phyloP scores from a whole-genome alignment of 2,113 vertebrate species.

The Lota lota region DNA sequence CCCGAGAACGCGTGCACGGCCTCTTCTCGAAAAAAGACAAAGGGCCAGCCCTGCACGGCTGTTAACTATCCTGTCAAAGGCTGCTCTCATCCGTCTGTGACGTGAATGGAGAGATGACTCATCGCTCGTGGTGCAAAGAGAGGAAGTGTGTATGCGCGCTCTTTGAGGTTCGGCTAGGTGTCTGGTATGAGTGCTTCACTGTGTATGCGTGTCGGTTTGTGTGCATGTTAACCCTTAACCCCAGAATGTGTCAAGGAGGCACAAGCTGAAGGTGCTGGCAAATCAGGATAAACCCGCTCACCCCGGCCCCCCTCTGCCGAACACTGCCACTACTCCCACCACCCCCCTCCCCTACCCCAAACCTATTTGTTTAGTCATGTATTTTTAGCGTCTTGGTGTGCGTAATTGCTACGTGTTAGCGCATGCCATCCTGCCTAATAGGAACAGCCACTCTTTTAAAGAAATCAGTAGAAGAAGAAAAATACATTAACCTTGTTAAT shows the following conservation, averaged over 20 bases:
- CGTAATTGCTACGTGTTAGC: constrained; percentile 38
- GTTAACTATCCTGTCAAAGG: constrained; percentile 73
- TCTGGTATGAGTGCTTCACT: constrained; percentile 14
- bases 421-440: constrained; percentile 45
- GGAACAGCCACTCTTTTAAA: constrained; percentile 35
- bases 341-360: constrained; percentile 7
- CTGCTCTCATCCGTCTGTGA: constrained; percentile 73
- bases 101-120: constrained; percentile 78
- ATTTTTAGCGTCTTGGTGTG: constrained; percentile 61
- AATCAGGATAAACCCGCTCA: constrained; percentile 23
- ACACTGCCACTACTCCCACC: too few species aligned
- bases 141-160: constrained; percentile 32
- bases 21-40: constrained; percentile 49
- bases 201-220: constrained; percentile 7
- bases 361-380: constrained; percentile 50
- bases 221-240: constrained; percentile 41
- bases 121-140: constrained; percentile 60
- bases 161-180: constrained; percentile 26
- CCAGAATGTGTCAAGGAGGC: constrained; percentile 13
- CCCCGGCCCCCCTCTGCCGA: not conserved
- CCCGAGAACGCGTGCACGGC: too few species aligned
- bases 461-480: constrained; percentile 22
- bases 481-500: constrained; percentile 16
- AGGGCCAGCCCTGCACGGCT: constrained; percentile 63
- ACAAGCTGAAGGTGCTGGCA: constrained; percentile 1